phyloP scores from a whole-genome alignment of 2,113 vertebrate genomes.

The Tachysurus vachellii region DNA sequence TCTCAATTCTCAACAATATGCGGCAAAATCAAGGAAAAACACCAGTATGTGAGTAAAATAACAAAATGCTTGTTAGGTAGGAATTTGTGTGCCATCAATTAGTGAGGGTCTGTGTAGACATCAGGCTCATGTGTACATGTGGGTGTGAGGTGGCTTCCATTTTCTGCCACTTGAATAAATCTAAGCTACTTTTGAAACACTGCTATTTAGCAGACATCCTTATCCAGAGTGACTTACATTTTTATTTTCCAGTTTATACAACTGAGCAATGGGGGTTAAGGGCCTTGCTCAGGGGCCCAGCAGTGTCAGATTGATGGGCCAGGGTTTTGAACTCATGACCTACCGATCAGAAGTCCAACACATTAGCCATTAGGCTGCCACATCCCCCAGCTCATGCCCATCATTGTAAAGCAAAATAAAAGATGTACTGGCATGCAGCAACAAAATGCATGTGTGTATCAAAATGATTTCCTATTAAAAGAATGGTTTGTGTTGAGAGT shows the following conservation, averaged over 20 bases:
- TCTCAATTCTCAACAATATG: conserved; percentile 4
- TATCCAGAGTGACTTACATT: no score
- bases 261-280: no score
- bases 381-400: neutral
- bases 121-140: neutral
- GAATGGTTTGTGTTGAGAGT: neutral
- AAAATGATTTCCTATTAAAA: neutral
- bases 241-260: no score
- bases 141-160: neutral
- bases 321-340: no score
- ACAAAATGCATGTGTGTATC: neutral
- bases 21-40: conserved; percentile 7
- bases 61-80: neutral
- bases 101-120: conserved; percentile 3
- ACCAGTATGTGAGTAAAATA: neutral
- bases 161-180: neutral
- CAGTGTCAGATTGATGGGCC: no score
- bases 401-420: conserved; percentile 2
- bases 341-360: no score
- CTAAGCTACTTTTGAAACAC: neutral
- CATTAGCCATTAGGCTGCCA: no score
- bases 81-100: neutral
- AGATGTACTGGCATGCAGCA: neutral
- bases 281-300: no score
- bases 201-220: neutral